phyloP scores from a whole-genome alignment of 2,113 vertebrate species.

The Dicentrarchus labrax region DNA sequence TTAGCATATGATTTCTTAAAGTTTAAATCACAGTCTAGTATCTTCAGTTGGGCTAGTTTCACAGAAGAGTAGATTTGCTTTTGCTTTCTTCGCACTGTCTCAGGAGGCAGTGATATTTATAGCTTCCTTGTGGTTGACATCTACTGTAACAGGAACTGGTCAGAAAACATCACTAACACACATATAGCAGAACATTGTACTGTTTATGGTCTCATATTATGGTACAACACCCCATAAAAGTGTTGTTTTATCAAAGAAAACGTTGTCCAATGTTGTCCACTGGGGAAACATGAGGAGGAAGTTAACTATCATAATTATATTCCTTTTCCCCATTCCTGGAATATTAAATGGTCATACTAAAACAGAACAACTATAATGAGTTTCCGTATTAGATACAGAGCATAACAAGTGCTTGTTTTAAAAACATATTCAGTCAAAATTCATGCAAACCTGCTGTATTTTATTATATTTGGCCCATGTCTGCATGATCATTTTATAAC shows the following conservation, averaged over 20 bases:
- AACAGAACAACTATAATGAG: slow-evolving; percentile 2
- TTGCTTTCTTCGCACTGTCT: neutral
- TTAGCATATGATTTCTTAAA: neutral
- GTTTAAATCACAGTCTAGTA: slow-evolving; percentile 1
- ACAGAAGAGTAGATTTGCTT: neutral
- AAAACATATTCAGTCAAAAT: neutral
- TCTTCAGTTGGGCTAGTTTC: slow-evolving; percentile 6
- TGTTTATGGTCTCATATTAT: slow-evolving; percentile 23
- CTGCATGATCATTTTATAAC: neutral
- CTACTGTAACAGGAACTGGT: slow-evolving; percentile 30
- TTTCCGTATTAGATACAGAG: neutral
- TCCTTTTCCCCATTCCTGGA: neutral
- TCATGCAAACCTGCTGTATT: slow-evolving; percentile 6
- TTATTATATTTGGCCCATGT: neutral
- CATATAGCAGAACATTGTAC: neutral
- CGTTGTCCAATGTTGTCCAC: neutral
- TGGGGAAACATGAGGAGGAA: slow-evolving; percentile 45
- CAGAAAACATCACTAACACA: neutral
- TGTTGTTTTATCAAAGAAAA: neutral
- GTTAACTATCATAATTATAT: neutral
- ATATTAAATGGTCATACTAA: neutral
- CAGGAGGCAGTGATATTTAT: slow-evolving; percentile 10
- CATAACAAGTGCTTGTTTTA: neutral
- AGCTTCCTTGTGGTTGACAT: slow-evolving; percentile 34
- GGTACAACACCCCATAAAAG: slow-evolving; percentile 7